Conservation (phyloP, 2,888 invertebrate genomes). For the Eilema griseolum region DNA sequence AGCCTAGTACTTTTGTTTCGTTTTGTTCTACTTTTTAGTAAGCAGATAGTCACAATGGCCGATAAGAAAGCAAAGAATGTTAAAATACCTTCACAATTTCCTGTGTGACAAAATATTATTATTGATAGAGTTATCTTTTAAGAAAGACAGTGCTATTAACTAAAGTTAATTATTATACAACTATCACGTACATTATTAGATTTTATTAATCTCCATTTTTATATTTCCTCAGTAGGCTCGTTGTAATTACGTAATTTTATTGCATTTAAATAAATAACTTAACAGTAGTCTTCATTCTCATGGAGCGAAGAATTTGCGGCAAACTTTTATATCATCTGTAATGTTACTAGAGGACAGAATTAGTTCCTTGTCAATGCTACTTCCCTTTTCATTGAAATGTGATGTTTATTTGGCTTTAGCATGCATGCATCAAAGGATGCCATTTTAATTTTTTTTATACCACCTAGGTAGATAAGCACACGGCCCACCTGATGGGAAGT, state of each 20-base stretch:
- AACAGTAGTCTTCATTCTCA: not conserved
- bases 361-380: too few species aligned
- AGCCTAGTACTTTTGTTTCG: slow-evolving; percentile 55
- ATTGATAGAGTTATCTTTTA: slow-evolving; percentile 12
- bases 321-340: slow-evolving; percentile 7
- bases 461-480: too few species aligned
- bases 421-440: too few species aligned
- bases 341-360: too few species aligned
- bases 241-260: slow-evolving; percentile 21
- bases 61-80: slow-evolving; percentile 21
- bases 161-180: slow-evolving; percentile 13
- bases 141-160: slow-evolving; percentile 17
- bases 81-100: slow-evolving; percentile 13
- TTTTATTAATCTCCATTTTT: slow-evolving; percentile 22
- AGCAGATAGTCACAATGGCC: not conserved
- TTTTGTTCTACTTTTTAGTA: slow-evolving; percentile 52
- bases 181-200: slow-evolving; percentile 9
- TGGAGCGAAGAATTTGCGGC: slow-evolving; percentile 15
- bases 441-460: too few species aligned
- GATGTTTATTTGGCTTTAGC: too few species aligned
- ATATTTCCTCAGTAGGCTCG: slow-evolving; percentile 21
- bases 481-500: too few species aligned
- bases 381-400: too few species aligned
- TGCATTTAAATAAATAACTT: slow-evolving; percentile 11
- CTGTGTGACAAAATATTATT: slow-evolving; percentile 12